Conservation (phyloP, 2,888 invertebrate genomes). For the Ypsolopha sequella region DNA sequence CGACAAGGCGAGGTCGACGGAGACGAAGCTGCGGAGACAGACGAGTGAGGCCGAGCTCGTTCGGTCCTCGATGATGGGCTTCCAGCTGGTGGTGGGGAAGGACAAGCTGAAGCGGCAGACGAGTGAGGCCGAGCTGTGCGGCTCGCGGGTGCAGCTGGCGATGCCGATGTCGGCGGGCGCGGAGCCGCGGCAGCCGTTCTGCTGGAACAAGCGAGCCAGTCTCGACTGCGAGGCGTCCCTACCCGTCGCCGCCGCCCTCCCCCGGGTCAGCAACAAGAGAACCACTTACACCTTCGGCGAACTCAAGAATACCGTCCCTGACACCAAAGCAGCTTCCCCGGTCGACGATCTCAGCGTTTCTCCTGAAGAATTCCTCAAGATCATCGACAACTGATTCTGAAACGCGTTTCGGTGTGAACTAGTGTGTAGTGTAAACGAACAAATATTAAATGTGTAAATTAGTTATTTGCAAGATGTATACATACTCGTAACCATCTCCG, state of each 20-base stretch:
- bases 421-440: slow-evolving; percentile 28
- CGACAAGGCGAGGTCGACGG: slow-evolving; percentile 21
- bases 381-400: slow-evolving; percentile 41
- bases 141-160: slow-evolving; percentile 42
- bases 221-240: slow-evolving; percentile 38
- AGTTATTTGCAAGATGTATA: slow-evolving; percentile 33
- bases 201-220: slow-evolving; percentile 45
- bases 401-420: neutral
- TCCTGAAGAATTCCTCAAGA: slow-evolving; percentile 52
- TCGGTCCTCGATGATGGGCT: slow-evolving; percentile 30
- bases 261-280: slow-evolving; percentile 16
- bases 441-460: slow-evolving; percentile 44
- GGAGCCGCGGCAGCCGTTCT: slow-evolving; percentile 45
- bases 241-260: slow-evolving; percentile 14
- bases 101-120: slow-evolving; percentile 51
- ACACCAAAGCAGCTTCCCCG: slow-evolving; percentile 26
- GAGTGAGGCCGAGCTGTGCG: slow-evolving; percentile 52
- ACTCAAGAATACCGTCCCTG: slow-evolving; percentile 55
- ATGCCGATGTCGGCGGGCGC: slow-evolving; percentile 66
- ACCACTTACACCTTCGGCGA: slow-evolving; percentile 58
- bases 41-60: slow-evolving; percentile 45
- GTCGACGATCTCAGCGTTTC: slow-evolving; percentile 24
- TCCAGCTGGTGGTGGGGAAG: slow-evolving; percentile 52
- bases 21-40: slow-evolving; percentile 30
- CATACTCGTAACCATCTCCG: slow-evolving; percentile 19